Evolutionary conservation across 1,140 invertebrate species (phyloP).

Genomic region (Dryas iulia): DNA sequence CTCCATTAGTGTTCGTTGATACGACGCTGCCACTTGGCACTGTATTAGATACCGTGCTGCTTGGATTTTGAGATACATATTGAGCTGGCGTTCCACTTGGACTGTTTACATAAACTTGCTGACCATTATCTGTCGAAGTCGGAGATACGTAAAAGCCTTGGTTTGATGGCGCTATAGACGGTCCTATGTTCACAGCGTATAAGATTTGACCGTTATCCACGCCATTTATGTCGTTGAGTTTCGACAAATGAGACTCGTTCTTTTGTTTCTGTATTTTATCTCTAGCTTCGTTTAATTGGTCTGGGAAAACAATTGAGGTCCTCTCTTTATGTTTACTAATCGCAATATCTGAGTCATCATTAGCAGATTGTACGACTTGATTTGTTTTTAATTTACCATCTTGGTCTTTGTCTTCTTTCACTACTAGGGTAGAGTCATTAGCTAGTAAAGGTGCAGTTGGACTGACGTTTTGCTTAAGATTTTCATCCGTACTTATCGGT

Average conservation of each 20-base stretch:
- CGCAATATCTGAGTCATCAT: background rate
- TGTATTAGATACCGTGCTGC: background rate
- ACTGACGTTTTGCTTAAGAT: background rate
- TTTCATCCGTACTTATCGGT: background rate
- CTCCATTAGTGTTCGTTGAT: background rate
- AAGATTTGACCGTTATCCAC: conserved; percentile 12
- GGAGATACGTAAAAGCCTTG: background rate
- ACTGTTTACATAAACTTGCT: background rate
- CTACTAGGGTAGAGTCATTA: background rate
- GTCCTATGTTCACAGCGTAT: conserved; percentile 24
- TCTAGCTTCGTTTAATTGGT: conserved; percentile 4
- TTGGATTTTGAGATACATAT: background rate
- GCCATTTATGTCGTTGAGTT: background rate
- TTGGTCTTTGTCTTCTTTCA: background rate
- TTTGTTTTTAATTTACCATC: conserved; percentile 1
- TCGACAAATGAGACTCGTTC: background rate
- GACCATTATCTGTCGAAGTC: background rate
- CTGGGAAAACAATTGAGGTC: conserved; percentile 16
- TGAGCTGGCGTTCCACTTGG: background rate
- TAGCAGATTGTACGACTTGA: background rate
- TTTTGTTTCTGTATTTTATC: background rate
- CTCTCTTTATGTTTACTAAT: conserved; percentile 8
- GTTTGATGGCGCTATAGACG: background rate
- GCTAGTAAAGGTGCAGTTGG: background rate
- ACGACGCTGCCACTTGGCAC: background rate